These are phyloP conservation scores for Caranx melampygus DNA, from an alignment of 2,113 vertebrate genomes.

Conservation along the genomic window DNA sequence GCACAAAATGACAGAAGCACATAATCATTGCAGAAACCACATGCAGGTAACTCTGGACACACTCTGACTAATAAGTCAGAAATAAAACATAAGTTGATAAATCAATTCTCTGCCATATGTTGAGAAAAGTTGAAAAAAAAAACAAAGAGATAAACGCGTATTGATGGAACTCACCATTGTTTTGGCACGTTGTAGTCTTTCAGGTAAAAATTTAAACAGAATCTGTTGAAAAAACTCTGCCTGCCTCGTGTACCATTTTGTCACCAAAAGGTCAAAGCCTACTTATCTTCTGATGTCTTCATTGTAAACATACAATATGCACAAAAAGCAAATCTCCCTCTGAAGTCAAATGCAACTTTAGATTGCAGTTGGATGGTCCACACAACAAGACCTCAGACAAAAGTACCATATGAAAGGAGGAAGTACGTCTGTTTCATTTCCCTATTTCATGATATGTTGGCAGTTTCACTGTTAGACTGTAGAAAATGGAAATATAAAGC, in stretches of 20 bases:
- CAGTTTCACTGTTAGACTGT: background rate
- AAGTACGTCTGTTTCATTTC: constrained; percentile 68
- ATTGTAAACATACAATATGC: background rate
- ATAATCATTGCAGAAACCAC: background rate
- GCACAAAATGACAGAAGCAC: constrained; percentile 2
- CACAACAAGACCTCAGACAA: background rate
- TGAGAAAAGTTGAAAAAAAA: background rate
- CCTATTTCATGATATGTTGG: constrained; percentile 28
- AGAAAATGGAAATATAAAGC: no score
- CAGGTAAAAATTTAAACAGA: background rate
- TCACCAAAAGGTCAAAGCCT: background rate
- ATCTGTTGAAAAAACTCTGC: background rate
- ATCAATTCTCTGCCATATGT: background rate
- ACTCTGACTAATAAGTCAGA: background rate
- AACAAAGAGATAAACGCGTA: background rate
- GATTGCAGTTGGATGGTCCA: background rate
- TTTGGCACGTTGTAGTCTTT: background rate
- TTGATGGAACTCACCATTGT: constrained; percentile 73
- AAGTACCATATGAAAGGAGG: constrained; percentile 44
- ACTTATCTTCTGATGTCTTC: background rate
- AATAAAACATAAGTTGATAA: background rate
- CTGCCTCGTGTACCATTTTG: background rate
- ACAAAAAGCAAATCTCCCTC: background rate
- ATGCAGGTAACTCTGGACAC: background rate
- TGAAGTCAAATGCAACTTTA: background rate